Evolutionary conservation across 2,797 vertebrate genomes (phyloP), one percentile per base, ranked within the genome.

Genomic region (Gorsachius magnificus): DNA sequence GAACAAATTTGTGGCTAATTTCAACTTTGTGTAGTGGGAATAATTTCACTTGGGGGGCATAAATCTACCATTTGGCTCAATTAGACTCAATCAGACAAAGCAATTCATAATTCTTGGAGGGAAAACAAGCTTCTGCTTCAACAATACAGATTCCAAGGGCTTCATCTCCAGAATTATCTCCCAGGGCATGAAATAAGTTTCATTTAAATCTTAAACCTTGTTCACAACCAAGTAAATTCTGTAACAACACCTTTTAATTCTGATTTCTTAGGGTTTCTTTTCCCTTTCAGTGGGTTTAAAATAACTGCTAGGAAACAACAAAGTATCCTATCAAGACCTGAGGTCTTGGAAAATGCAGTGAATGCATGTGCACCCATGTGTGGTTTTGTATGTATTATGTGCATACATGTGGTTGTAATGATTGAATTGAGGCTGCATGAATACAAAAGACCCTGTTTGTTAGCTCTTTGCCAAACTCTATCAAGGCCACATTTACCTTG

Each of bases 81-180:
- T 96, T 95, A 95, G 80, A 63, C 57, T 94, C 0, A 0, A 88
- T 90, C 41, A 80, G 89, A 89, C 84, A 95, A 83, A 97, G 41
- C 8, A 83, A 91, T 89, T 90, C 41, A 7, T 90, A 79, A 90
- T 82, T 97, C 81, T 93, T 89, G 43, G 56, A 89, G 87, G 88
- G 54, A 92, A 96, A 87, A 54, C 24, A 91, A 94, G 50, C 61
- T 95, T 85, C 69, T 95, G 63, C 94, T 89, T 89, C 83, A 92
- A 33, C 48, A 89, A 53, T 61, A 94, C 12, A 79, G 79, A 87
- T 94, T 92, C n/a, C 53, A 89, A 96, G 64, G 48, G n/a, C 76
- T 97, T 95, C 56, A 93, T 95, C 79, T 94, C 48, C 33, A 70
- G 87, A 95, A 94, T 38, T 12, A 96, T 95, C 91, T 97, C 89